Base-by-base conservation (phyloP, 2,797 vertebrate genomes). In the Mallotus villosus region DNA sequence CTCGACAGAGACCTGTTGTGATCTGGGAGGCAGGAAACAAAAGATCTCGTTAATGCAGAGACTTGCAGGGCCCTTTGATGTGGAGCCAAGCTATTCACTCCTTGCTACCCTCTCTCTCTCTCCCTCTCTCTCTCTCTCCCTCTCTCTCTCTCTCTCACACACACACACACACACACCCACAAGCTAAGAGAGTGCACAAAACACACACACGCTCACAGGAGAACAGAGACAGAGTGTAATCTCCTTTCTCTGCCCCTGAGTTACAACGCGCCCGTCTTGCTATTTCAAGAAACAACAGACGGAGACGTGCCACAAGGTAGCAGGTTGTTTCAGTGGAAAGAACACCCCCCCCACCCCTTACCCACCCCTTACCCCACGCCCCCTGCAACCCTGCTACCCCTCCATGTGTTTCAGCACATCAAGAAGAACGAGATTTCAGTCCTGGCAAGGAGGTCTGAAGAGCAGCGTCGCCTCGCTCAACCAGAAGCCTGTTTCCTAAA, bases 31-130 rank as follows among this genome's bases (percentile, higher is more conserved):
- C 93, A 94, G 93, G 93, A 96, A 96, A 96, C 95, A 97, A 96
- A 97, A 92, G 93, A 88, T 89, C 94, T 96, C 92, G 94, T 97
- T 96, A 97, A 97, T 96, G 94, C 93, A 95, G 92, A 95, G 94
- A 94, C 95, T 95, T 89, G 91, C 91, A 85, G 91, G 88, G 93
- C 90, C 92, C 95, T 97, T 97, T 97, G 95, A 96, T 95, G 95
- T 97, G 92, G 89, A 91, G 94, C 95, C 94, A 95, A 94, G 91
- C 93, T 94, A 95, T 95, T 96, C 94, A 95, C 93, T 94, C 93
- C 91, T 89, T 82, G 82, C 89, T 85, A 85, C 84, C 89, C 91
- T 24, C 21, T 22, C 22, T 22, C 57, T 22, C 57, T 11, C 22
- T 11, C 8, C n/a, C 55, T 11, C 37, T 41, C 37, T 41, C 9